Percentiles rank a stretch among this genome's conserved stretches.
These are phyloP conservation scores for Drosophila chauvacae DNA, from an alignment of 1,140 invertebrate genomes.

Conservation along the genomic window DNA sequence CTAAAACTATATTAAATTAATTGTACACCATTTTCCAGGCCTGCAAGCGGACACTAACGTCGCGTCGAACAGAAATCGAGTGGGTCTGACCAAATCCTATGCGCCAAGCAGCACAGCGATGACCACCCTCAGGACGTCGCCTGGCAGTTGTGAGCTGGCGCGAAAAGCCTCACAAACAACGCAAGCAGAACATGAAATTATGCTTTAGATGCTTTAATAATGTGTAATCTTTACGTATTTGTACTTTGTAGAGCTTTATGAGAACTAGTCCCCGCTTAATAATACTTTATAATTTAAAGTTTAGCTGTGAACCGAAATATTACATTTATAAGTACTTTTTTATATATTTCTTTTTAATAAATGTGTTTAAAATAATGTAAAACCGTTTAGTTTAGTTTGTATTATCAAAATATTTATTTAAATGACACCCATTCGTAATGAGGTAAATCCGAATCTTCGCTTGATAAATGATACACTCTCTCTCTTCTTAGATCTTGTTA, in stretches of 20 bases:
- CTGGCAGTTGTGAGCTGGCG: constrained; percentile 10
- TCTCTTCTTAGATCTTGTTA: constrained; percentile 92
- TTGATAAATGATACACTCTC: constrained; percentile 3
- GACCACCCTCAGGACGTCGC: constrained; percentile 18
- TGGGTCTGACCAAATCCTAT: constrained; percentile 22
- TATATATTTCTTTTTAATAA: constrained; percentile 4
- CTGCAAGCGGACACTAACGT: constrained; percentile 16
- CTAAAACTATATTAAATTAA: neutral
- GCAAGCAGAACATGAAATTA: constrained; percentile 28
- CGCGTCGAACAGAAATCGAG: constrained; percentile 20
- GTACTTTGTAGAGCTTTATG: constrained; percentile 28
- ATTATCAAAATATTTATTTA: constrained; percentile 48
- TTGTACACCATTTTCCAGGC: neutral
- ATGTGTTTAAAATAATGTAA: constrained; percentile 1
- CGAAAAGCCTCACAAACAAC: constrained; percentile 17
- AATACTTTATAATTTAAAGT: constrained; percentile 27
- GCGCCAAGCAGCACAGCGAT: constrained; percentile 31
- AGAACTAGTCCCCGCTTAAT: constrained; percentile 30
- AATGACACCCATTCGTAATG: constrained; percentile 29
- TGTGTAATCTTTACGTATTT: constrained; percentile 16
- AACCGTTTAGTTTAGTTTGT: neutral
- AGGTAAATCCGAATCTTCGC: constrained; percentile 25
- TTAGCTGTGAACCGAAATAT: constrained; percentile 45
- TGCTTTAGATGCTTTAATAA: constrained; percentile 24
- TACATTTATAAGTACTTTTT: constrained; percentile 16